Percentiles rank a stretch among this genome's conserved stretches.
These are phyloP conservation scores for Leuctra nigra DNA, from an alignment of 2,888 invertebrate species.

Conservation along the genomic window DNA sequence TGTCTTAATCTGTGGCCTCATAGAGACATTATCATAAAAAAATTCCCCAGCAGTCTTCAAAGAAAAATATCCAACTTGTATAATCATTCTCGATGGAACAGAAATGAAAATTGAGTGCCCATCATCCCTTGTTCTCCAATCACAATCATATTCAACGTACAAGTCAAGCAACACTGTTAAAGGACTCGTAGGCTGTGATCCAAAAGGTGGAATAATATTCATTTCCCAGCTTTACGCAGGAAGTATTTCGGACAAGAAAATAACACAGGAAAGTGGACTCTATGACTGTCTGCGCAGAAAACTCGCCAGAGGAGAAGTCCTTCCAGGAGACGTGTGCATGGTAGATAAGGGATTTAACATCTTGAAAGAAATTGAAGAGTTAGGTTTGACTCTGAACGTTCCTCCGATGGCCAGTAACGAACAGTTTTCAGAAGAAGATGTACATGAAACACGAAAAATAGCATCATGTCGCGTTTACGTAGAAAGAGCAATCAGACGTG, in stretches of 20 bases:
- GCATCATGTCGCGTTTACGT: constrained; percentile 10
- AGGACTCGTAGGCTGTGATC: constrained; percentile 15
- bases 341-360: constrained; percentile 16
- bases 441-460: constrained; percentile 2
- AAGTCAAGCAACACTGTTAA: constrained; percentile 16
- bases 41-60: constrained; percentile 9
- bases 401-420: constrained; percentile 11
- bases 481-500: background rate
- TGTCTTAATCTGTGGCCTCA: constrained; percentile 18
- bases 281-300: constrained; percentile 15
- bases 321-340: constrained; percentile 7
- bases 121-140: constrained; percentile 15
- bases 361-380: background rate
- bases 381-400: constrained; percentile 6
- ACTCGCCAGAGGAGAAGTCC: background rate
- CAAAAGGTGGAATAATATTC: constrained; percentile 10
- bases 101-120: constrained; percentile 16
- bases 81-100: constrained; percentile 14
- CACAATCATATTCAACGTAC: constrained; percentile 12
- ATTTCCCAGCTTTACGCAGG: constrained; percentile 10
- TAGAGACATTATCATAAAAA: constrained; percentile 9
- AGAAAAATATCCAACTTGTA: constrained; percentile 3
- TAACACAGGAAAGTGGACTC: constrained; percentile 8
- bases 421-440: constrained; percentile 10
- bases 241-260: constrained; percentile 12